Base-by-base conservation (phyloP, 2,797 vertebrate species). In the Microctenopoma lineatum region DNA sequence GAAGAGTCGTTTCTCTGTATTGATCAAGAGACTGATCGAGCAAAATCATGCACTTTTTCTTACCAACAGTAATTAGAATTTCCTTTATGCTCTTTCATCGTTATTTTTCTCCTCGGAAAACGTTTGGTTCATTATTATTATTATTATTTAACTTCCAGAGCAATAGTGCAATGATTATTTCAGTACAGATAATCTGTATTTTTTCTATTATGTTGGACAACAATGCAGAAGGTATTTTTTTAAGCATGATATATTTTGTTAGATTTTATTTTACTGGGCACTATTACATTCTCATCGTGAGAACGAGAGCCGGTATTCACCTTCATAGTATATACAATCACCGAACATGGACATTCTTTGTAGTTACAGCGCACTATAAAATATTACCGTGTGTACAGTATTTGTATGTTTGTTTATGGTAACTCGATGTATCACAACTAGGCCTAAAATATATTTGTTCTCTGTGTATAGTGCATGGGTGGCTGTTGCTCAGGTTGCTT, bases 41-140 rank as follows among this genome's bases (percentile, higher is more conserved):
- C 87, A 41, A 89, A 89, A 89, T 80, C 70, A 94, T 95, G 95
- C 95, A 96, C 96, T 95, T 95, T 84, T 93, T 93, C 90, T 84
- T 91, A 93, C 85, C 82, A 84, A 74, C 76, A 32, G 89, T 91
- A 86, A 89, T 91, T 87, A 85, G 51, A 77, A 68, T 76, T 77
- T 50, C 10, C 26, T 70, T 81, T 70, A 71, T 59, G 50, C 67
- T 79, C 69, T 66, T 51, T 56, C 32, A 44, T 80, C 48, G 80
- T 69, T 57, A 51, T 78, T 25, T 59, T 48, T 39, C 4, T 42
- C 14, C 39, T 53, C 0, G 47, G 56, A 55, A 56, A 80, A 56
- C 16, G n/a, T 52, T 73, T 48, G 1, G 53, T 66, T 62, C 52
- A 79, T 87, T 86, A 32, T 29, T 29, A 29, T 29, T 29, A 29